Percentiles rank a stretch among this genome's conserved stretches.
Evolutionary conservation across 1,140 invertebrate genomes (phyloP).

Genomic region (Teleopsis dalmanni): DNA sequence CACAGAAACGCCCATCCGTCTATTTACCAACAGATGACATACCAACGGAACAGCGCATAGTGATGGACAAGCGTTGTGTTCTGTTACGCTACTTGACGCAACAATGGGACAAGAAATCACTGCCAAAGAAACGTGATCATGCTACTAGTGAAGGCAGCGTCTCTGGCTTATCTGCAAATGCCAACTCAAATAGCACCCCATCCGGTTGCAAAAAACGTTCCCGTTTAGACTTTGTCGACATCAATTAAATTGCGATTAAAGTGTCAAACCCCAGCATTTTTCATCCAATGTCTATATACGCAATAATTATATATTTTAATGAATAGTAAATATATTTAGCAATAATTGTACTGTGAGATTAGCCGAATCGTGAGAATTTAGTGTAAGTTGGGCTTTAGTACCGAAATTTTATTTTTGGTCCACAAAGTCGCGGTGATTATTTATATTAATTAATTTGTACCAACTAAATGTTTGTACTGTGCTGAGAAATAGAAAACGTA

Average conservation of each 20-base stretch:
- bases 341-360: too few relatives aligned
- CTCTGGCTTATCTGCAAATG: slow-evolving; percentile 16
- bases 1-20: slow-evolving; percentile 77
- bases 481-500: too few relatives aligned
- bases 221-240: slow-evolving; percentile 24
- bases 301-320: too few relatives aligned
- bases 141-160: slow-evolving; percentile 16
- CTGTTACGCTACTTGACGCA: slow-evolving; percentile 86
- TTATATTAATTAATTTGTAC: too few relatives aligned
- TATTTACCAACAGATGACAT: slow-evolving; percentile 85
- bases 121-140: slow-evolving; percentile 50
- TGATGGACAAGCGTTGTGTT: slow-evolving; percentile 91
- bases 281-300: too few relatives aligned
- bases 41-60: slow-evolving; percentile 88
- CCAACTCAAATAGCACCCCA: slow-evolving; percentile 17
- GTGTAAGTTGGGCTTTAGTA: too few relatives aligned
- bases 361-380: too few relatives aligned
- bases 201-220: slow-evolving; percentile 44
- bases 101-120: slow-evolving; percentile 84
- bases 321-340: too few relatives aligned
- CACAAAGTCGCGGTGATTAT: too few relatives aligned
- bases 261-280: too few relatives aligned
- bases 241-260: slow-evolving; percentile 24
- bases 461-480: too few relatives aligned
- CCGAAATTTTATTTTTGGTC: too few relatives aligned